A percentile compares a stretch with the other conserved stretches of the same genome.
phyloP scores from a whole-genome alignment of 2,797 vertebrate species.

The Hirundo rustica region DNA sequence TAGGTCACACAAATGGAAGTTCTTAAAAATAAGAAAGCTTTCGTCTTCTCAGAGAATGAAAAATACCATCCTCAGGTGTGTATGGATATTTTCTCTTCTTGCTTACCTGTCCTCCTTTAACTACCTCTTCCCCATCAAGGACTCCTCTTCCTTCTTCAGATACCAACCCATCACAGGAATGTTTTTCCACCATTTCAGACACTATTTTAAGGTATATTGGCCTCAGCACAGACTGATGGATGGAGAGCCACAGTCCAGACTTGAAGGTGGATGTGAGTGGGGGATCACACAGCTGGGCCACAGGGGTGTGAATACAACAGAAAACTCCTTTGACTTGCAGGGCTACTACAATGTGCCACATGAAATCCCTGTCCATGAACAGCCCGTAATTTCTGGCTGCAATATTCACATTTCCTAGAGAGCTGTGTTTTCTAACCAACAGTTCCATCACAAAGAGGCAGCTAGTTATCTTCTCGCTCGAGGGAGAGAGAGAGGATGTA shows the following conservation, averaged over 20 bases:
- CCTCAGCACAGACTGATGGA: background rate
- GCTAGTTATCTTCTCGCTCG: too few relatives aligned
- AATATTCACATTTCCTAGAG: background rate
- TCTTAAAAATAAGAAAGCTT: background rate
- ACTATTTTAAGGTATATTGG: background rate
- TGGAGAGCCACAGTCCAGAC: background rate
- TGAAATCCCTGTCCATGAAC: background rate
- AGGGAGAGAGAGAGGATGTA: too few relatives aligned
- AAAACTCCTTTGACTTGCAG: background rate
- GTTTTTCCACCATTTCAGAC: background rate
- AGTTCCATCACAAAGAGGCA: background rate
- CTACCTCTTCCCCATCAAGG: background rate
- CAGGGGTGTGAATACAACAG: background rate
- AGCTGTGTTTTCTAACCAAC: background rate
- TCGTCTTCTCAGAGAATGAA: background rate
- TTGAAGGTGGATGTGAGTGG: fast-evolving
- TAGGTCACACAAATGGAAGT: background rate
- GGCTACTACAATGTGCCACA: fast-evolving
- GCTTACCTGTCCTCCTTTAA: background rate
- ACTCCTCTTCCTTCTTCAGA: background rate
- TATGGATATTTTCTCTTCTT: background rate
- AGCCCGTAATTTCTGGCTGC: background rate
- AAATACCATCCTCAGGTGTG: background rate
- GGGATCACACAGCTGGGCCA: background rate
- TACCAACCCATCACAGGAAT: background rate